These are phyloP conservation scores for Callithrix jacchus DNA, from an alignment of 2,113 vertebrate genomes.

Conservation along the genomic window DNA sequence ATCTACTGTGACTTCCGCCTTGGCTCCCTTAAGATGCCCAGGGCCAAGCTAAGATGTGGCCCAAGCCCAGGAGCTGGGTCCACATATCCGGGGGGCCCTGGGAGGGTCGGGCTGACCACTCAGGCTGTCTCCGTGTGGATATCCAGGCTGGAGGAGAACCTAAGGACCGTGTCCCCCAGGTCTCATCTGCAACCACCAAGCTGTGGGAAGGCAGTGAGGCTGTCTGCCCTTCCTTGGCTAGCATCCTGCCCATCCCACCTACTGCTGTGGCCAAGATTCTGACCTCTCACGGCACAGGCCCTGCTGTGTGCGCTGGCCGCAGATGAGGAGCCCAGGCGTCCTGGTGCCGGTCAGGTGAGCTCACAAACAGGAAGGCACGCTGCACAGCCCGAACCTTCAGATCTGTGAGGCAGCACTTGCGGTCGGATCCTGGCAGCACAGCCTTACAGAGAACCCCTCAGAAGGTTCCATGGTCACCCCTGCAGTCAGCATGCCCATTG, in stretches of 20 bases:
- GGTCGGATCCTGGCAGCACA: background rate
- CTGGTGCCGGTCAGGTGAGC: background rate
- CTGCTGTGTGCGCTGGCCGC: background rate
- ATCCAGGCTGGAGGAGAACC: background rate
- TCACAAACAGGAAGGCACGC: background rate
- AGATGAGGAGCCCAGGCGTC: background rate
- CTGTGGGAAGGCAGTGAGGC: too few species aligned
- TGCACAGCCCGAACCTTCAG: fast-evolving
- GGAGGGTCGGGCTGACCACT: background rate
- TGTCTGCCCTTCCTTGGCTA: background rate
- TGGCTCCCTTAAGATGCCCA: background rate
- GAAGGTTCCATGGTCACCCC: background rate
- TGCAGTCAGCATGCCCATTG: too few species aligned
- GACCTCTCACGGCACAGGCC: background rate
- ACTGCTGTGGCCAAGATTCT: too few species aligned
- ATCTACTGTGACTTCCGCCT: background rate
- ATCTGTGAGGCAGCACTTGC: background rate
- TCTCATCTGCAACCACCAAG: fast-evolving
- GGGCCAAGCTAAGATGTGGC: too few species aligned
- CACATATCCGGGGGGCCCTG: fast-evolving
- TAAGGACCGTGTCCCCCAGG: background rate
- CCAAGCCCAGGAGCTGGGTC: background rate
- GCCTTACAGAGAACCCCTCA: background rate
- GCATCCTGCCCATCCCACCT: fast-evolving
- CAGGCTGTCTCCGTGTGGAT: background rate